Percentiles rank a stretch among this genome's conserved stretches.
These are phyloP conservation scores for Gnathonemus echidnorhynchus DNA, from an alignment of 2,113 vertebrate genomes.

Conservation along the genomic window DNA sequence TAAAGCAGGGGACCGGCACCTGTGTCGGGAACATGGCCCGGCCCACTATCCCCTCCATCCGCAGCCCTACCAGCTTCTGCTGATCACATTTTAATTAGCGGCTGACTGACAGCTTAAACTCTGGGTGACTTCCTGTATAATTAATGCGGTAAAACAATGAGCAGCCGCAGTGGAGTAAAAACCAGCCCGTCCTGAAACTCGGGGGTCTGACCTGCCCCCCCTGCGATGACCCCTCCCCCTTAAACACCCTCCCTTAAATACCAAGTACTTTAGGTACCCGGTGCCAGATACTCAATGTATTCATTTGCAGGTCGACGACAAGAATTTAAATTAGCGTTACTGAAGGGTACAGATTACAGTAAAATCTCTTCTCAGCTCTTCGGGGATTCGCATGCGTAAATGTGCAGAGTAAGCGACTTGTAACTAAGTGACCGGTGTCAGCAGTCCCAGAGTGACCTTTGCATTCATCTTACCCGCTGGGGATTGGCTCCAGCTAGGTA, in stretches of 20 bases:
- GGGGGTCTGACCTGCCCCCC: neutral
- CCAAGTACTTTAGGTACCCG: neutral
- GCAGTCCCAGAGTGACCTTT: neutral
- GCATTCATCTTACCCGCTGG: neutral
- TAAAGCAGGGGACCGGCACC: neutral
- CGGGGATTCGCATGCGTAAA: neutral
- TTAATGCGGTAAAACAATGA: neutral
- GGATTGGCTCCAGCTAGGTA: neutral
- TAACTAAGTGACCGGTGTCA: neutral
- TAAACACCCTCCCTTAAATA: neutral
- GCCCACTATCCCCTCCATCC: neutral
- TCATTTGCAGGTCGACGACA: neutral
- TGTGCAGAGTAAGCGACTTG: neutral
- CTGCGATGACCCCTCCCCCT: neutral
- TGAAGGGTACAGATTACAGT: neutral
- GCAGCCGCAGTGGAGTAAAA: neutral
- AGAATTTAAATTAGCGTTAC: neutral
- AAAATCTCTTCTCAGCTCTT: neutral
- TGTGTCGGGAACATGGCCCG: neutral
- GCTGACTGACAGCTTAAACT: neutral
- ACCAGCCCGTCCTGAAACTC: neutral
- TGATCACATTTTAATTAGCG: neutral
- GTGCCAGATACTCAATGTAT: neutral
- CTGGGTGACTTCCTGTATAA: neutral
- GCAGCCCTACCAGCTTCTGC: neutral